Evolutionary conservation across 2,888 invertebrate species (phyloP), one percentile per base, ranked within the genome.

Genomic region (Callyntrura guangdongensis): DNA sequence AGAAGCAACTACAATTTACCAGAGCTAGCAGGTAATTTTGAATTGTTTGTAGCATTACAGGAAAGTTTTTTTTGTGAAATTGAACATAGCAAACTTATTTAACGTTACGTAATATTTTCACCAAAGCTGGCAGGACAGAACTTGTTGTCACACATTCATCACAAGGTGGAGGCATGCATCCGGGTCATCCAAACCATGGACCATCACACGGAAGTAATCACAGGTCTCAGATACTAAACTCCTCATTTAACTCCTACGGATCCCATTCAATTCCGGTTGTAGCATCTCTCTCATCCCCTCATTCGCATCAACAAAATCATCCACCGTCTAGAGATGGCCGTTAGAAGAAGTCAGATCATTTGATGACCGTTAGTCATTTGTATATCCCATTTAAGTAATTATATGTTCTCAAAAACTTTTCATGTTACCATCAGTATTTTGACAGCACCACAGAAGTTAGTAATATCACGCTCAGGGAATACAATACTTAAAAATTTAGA

Each of bases 141-240:
- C 87, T 91, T 25, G 91, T 87, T 27, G 86, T 87, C 1, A 91
- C 89, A 0, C 92, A 91, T 82, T 84, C 92, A 47, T 85, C 89
- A 36, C 87, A 85, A 53, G 87, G 84, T 22, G 83, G 90, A 8
- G 86, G 89, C 20, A 85, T 83, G 25, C 91, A 91, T 81, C 47
- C 79, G 0, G 56, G 61, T n/a, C 92, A 92, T 81, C 69, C 81
- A 36, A 86, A 83, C 47, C 91, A 91, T 74, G 91, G 86, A 25
- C 88, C 86, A 53, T 56, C 69, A n/a, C 86, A 90, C 47, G 77
- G 56, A 59, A 61, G 36, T 36, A 87, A 49, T 59, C 64, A 85
- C 45, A 85, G 92, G 27, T 86, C 90, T 12, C 92, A 91, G 85
- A 89, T 92, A 84, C 77, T 84, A 64, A 69, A 45, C 12, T 86